Percentiles rank a stretch among this genome's conserved stretches.
Conservation (phyloP, 2,888 invertebrate species). For the Latrodectus elegans region DNA sequence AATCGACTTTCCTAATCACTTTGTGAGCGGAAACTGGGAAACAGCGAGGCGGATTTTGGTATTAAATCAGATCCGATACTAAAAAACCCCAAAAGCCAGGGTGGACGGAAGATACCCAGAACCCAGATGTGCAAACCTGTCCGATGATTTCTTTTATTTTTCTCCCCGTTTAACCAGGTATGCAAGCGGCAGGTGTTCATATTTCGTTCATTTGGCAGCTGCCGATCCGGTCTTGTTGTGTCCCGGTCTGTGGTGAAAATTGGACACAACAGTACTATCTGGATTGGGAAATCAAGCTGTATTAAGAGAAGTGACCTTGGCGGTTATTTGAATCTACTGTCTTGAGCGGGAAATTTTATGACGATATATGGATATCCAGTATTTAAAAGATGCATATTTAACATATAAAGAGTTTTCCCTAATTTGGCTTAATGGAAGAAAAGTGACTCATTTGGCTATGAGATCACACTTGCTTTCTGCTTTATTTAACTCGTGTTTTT, state of each 20-base stretch:
- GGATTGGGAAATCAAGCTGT: no score
- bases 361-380: no score
- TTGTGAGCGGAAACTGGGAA: neutral
- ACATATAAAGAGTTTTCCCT: no score
- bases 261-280: neutral
- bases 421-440: no score
- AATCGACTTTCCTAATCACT: neutral
- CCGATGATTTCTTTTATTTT: conserved; percentile 4
- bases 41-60: neutral
- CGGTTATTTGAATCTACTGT: neutral
- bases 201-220: conserved; percentile 27
- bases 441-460: no score
- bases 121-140: conserved; percentile 64
- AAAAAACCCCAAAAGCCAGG: conserved; percentile 10
- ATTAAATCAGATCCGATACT: neutral
- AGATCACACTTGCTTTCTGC: no score
- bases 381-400: no score
- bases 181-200: conserved; percentile 61
- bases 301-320: neutral
- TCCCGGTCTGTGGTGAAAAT: conserved; percentile 14
- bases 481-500: no score
- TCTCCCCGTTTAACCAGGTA: conserved; percentile 49
- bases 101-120: conserved; percentile 35
- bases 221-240: conserved; percentile 20
- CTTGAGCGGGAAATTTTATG: no score